A percentile compares a stretch with the other conserved stretches of the same genome.
phyloP scores from a whole-genome alignment of 2,797 vertebrate species.

The Anguilla obscura region DNA sequence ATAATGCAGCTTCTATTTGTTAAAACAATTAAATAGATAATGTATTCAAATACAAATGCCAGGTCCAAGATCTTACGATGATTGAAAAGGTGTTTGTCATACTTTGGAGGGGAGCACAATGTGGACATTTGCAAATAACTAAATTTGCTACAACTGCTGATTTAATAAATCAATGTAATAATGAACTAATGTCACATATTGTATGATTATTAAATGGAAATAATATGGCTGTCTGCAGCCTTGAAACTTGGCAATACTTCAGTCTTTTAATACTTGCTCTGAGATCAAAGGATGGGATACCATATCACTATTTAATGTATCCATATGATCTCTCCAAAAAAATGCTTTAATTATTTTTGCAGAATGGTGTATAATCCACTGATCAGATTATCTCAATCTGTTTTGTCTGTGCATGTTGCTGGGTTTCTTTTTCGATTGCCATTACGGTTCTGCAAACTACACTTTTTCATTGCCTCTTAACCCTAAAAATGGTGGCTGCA shows the following conservation, averaged over 20 bases:
- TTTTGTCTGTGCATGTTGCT: background rate
- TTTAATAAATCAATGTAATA: background rate
- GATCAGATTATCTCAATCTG: background rate
- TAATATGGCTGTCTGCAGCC: background rate
- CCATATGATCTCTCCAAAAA: background rate
- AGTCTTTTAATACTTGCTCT: background rate
- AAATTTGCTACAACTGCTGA: background rate
- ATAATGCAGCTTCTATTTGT: background rate
- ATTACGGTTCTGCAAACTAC: background rate
- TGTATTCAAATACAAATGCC: background rate
- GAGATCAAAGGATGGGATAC: background rate
- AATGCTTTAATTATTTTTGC: slow-evolving; percentile 8
- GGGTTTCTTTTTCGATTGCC: background rate
- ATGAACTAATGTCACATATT: background rate
- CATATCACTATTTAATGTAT: background rate
- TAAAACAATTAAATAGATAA: background rate
- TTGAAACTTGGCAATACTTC: background rate
- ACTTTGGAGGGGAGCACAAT: background rate
- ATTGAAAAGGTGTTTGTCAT: background rate
- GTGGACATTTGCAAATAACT: background rate
- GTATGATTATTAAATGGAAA: background rate
- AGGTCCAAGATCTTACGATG: background rate
- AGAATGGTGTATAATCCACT: background rate
- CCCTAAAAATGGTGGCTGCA: background rate
- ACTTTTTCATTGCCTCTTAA: background rate